Conservation (phyloP, 2,113 vertebrate genomes). For the Leuciscus idus region DNA sequence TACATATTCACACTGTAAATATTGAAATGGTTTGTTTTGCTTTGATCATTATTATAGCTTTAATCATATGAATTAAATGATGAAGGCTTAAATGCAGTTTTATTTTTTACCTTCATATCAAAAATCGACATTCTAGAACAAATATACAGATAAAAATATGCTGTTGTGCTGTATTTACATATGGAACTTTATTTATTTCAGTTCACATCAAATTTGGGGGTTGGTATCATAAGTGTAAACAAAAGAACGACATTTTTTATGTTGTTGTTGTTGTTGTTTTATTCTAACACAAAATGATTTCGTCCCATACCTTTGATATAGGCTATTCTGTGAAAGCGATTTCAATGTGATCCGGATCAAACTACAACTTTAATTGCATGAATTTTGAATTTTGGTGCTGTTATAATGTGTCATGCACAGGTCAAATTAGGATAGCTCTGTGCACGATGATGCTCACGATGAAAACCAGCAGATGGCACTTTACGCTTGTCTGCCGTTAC, state of each 20-base stretch:
- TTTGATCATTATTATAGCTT: too few species aligned
- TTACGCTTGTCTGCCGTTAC: not conserved
- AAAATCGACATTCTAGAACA: not conserved
- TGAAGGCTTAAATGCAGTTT: not conserved
- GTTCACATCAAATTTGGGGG: not conserved
- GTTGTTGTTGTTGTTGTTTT: not conserved
- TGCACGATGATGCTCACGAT: not conserved
- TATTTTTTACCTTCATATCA: not conserved
- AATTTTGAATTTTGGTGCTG: not conserved
- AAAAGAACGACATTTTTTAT: too few species aligned
- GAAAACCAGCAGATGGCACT: not conserved
- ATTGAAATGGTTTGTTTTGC: too few species aligned
- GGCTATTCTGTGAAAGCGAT: not conserved
- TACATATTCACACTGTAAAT: too few species aligned
- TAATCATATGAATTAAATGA: not conserved
- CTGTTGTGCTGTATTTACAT: not conserved
- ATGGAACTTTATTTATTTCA: not conserved
- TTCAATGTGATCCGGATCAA: not conserved
- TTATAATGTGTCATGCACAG: not conserved
- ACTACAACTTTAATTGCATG: not conserved
- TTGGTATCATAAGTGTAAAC: too few species aligned
- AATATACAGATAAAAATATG: not conserved
- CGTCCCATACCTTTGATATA: not conserved
- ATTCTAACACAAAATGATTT: not conserved
- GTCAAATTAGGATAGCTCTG: not conserved